Evolutionary conservation across 2,888 invertebrate species (phyloP).

Genomic region (Caenorhabditis japonica): DNA sequence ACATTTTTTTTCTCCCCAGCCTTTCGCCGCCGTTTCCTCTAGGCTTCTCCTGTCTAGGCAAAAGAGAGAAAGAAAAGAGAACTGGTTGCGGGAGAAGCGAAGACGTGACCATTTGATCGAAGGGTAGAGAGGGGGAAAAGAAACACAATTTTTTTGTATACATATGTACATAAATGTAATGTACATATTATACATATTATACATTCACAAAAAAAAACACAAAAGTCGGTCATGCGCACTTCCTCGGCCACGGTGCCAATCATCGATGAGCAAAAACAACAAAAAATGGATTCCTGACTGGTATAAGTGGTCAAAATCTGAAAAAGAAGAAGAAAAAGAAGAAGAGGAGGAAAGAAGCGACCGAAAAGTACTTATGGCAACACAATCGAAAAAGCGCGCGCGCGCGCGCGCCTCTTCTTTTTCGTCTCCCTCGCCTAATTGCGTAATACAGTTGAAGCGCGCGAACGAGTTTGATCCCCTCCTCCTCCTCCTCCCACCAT

Average conservation of each 20-base stretch:
- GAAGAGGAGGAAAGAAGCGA: constrained; percentile 19
- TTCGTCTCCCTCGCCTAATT: constrained; percentile 19
- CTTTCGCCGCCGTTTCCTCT: too few species aligned
- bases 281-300: too few species aligned
- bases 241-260: not conserved
- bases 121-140: not conserved
- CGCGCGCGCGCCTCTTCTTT: constrained; percentile 4
- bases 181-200: too few species aligned
- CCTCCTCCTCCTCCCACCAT: not conserved
- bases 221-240: too few species aligned
- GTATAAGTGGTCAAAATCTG: not conserved
- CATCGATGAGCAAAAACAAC: not conserved
- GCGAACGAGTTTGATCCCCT: constrained; percentile 11
- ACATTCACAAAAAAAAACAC: too few species aligned
- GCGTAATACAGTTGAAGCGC: constrained; percentile 39
- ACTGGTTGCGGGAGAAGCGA: constrained; percentile 12
- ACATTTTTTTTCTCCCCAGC: too few species aligned
- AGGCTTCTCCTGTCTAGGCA: too few species aligned
- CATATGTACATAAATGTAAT: too few species aligned
- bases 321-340: too few species aligned
- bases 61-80: constrained; percentile 21
- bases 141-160: too few species aligned
- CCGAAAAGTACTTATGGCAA: constrained; percentile 37
- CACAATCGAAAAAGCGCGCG: not conserved
- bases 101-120: constrained; percentile 26